phyloP scores from a whole-genome alignment of 2,888 invertebrate species.

The Drosophila niveifrons region DNA sequence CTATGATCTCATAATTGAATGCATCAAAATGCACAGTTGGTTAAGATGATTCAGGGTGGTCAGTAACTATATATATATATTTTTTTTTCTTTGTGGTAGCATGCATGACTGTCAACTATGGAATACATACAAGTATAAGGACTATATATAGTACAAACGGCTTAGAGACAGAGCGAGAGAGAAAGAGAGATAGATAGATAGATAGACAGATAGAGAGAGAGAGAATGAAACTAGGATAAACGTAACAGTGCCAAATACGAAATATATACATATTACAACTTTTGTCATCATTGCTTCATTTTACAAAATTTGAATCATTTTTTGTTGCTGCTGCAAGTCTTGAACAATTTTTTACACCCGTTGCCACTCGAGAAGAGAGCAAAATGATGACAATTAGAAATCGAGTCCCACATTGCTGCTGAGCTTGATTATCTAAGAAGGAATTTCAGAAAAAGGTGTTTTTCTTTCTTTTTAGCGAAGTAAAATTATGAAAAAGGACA shows the following conservation, averaged over 20 bases:
- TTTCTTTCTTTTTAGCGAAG: neutral
- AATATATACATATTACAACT: slow-evolving; percentile 57
- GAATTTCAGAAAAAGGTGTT: slow-evolving; percentile 2
- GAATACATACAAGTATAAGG: slow-evolving; percentile 30
- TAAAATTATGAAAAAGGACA: slow-evolving; percentile 30
- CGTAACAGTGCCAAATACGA: slow-evolving; percentile 65
- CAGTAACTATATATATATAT: slow-evolving; percentile 8
- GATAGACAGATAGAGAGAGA: slow-evolving; percentile 42
- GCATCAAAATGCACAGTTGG: slow-evolving; percentile 31
- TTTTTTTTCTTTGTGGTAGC: slow-evolving; percentile 31
- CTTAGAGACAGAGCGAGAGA: slow-evolving; percentile 43
- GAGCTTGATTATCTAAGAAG: neutral
- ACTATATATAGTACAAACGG: slow-evolving; percentile 33
- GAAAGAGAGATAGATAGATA: slow-evolving; percentile 37
- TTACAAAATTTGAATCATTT: slow-evolving; percentile 3
- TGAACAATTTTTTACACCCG: slow-evolving; percentile 6
- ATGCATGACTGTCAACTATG: slow-evolving; percentile 69
- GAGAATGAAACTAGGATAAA: slow-evolving; percentile 55
- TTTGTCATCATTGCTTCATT: slow-evolving; percentile 25
- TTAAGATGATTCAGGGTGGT: slow-evolving; percentile 45
- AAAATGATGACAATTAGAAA: slow-evolving; percentile 29
- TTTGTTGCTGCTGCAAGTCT: slow-evolving; percentile 37
- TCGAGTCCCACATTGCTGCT: slow-evolving; percentile 2
- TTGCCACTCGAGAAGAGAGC: slow-evolving; percentile 10
- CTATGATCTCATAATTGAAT: slow-evolving; percentile 15